Percentiles rank a stretch among this genome's conserved stretches.
Conservation (phyloP, 1,140 invertebrate genomes). For the Oncopodura yosiiana region DNA sequence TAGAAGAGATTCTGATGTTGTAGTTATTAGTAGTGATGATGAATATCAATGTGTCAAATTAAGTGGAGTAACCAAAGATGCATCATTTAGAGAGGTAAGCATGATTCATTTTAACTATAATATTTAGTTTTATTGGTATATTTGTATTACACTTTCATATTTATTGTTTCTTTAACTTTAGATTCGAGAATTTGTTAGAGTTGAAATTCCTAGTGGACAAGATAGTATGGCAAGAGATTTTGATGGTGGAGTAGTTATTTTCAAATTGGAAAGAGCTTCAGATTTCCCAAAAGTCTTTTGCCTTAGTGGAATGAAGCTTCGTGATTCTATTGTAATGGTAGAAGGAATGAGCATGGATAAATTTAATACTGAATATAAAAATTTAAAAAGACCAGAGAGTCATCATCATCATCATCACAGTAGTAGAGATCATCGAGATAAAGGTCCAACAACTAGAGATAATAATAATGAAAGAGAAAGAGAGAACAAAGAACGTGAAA, state of each 20-base stretch:
- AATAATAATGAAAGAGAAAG: slow-evolving; percentile 5
- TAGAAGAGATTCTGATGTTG: slow-evolving; percentile 10
- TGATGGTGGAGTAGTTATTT: slow-evolving; percentile 22
- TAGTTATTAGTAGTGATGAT: slow-evolving; percentile 11
- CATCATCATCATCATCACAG: too few species aligned
- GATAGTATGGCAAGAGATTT: slow-evolving; percentile 26
- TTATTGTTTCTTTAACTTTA: slow-evolving; percentile 4
- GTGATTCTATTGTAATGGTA: slow-evolving; percentile 12
- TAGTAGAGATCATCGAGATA: not conserved
- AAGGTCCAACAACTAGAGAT: not conserved
- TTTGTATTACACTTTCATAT: not conserved
- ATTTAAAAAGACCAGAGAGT: not conserved
- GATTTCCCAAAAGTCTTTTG: slow-evolving; percentile 19
- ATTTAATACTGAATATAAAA: slow-evolving; percentile 10
- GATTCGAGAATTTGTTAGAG: slow-evolving; percentile 29
- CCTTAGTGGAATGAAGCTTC: slow-evolving; percentile 20
- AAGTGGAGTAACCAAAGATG: slow-evolving; percentile 22
- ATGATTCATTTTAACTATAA: not conserved
- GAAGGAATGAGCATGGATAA: slow-evolving; percentile 21
- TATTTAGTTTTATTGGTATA: not conserved
- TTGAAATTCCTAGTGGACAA: slow-evolving; percentile 20
- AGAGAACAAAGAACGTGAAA: slow-evolving; percentile 7
- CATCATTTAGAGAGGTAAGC: slow-evolving; percentile 25
- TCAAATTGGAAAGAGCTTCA: slow-evolving; percentile 18
- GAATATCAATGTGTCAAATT: slow-evolving; percentile 20